A percentile compares a stretch with the other conserved stretches of the same genome.
Evolutionary conservation across 2,113 vertebrate genomes (phyloP).

Genomic region (Bos indicus): DNA sequence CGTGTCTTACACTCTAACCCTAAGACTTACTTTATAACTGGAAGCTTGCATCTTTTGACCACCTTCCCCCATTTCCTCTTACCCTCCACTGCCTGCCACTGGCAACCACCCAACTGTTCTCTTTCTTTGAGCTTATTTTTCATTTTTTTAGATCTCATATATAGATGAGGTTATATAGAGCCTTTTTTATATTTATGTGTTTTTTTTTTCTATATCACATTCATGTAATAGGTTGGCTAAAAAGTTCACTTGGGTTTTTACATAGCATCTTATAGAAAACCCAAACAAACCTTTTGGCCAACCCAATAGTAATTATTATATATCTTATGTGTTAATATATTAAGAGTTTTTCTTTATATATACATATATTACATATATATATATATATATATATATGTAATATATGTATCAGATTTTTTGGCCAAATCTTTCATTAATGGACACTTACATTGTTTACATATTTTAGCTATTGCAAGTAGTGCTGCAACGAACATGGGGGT

Average conservation of each 20-base stretch:
- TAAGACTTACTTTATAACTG: background rate
- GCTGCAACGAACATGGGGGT: background rate
- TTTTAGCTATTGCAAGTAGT: background rate
- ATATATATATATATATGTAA: background rate
- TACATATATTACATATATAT: background rate
- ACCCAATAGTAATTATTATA: background rate
- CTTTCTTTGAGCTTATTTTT: background rate
- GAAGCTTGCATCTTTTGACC: background rate
- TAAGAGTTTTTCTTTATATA: background rate
- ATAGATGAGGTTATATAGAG: background rate
- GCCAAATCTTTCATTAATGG: background rate
- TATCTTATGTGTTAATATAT: background rate
- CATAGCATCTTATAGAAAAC: background rate
- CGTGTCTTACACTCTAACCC: background rate
- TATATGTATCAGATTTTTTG: background rate
- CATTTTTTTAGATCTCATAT: background rate
- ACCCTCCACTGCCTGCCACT: background rate
- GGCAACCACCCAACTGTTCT: background rate
- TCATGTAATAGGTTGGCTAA: background rate
- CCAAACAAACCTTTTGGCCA: background rate
- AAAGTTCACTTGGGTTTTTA: background rate
- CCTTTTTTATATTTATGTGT: background rate
- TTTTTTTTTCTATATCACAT: background rate
- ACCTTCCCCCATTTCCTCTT: background rate
- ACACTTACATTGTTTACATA: background rate